A percentile compares a stretch with the other conserved stretches of the same genome.
Conservation (phyloP, 2,797 vertebrate genomes). For the Bucorvus abyssinicus region DNA sequence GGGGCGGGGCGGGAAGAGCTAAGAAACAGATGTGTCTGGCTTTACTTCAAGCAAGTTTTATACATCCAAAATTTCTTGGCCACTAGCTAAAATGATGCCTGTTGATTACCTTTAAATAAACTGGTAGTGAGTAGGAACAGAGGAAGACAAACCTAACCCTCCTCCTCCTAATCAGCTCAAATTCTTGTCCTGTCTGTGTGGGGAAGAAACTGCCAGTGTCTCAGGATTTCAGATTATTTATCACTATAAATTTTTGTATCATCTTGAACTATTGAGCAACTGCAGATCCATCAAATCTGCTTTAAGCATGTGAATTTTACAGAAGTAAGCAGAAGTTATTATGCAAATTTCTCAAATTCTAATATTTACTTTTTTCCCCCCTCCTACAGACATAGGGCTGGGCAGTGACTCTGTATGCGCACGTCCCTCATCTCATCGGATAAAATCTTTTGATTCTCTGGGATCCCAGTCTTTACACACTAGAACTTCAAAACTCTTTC, state of each 20-base stretch:
- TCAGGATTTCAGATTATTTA: neutral
- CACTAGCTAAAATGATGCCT: slow-evolving; percentile 11
- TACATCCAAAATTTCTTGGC: slow-evolving; percentile 10
- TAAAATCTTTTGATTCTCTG: slow-evolving; percentile 96
- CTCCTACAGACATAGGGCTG: slow-evolving; percentile 88
- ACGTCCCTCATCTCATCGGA: slow-evolving; percentile 90
- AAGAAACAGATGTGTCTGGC: slow-evolving; percentile 56
- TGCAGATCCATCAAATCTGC: neutral
- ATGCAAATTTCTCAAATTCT: neutral
- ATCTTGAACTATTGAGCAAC: neutral
- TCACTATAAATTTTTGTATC: neutral
- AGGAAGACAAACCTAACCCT: neutral
- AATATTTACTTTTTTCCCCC: neutral
- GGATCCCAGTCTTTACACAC: slow-evolving; percentile 87
- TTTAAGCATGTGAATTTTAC: neutral
- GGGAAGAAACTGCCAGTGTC: neutral
- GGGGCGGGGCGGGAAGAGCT: neutral
- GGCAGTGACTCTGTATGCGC: slow-evolving; percentile 92
- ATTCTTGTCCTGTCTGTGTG: neutral
- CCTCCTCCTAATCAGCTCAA: neutral
- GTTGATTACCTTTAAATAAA: slow-evolving; percentile 52
- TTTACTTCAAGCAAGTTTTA: slow-evolving; percentile 33
- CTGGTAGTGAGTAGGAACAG: neutral
- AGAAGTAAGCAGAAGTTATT: neutral
- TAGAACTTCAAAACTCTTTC: slow-evolving; percentile 90